phyloP scores from a whole-genome alignment of 1,140 invertebrate genomes.

The Aphaenogaster ashmeadi region DNA sequence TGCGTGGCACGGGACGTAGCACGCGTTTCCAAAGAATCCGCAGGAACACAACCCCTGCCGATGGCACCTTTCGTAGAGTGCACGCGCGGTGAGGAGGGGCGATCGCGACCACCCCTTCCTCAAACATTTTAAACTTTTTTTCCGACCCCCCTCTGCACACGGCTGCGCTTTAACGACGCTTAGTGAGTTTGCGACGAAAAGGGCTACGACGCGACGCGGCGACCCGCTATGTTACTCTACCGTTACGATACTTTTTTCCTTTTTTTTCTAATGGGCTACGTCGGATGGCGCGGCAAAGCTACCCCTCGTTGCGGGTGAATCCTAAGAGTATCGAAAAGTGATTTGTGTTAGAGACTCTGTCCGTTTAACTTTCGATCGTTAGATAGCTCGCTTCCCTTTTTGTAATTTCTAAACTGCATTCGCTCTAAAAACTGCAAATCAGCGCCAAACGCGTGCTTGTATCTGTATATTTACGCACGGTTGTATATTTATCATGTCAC shows the following conservation, averaged over 20 bases:
- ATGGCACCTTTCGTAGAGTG: slow-evolving; percentile 76
- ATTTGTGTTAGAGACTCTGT: slow-evolving; percentile 35
- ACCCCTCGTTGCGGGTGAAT: slow-evolving; percentile 43
- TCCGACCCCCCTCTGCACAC: slow-evolving; percentile 51
- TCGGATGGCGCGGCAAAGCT: not conserved
- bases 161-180: slow-evolving; percentile 76
- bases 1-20: slow-evolving; percentile 74
- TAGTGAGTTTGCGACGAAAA: slow-evolving; percentile 67
- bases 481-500: not conserved
- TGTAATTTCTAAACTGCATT: not conserved
- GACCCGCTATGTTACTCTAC: slow-evolving; percentile 46
- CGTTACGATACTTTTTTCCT: slow-evolving; percentile 65
- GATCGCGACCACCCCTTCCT: slow-evolving; percentile 75
- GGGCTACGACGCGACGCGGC: slow-evolving; percentile 66
- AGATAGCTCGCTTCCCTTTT: not conserved
- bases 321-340: slow-evolving; percentile 9
- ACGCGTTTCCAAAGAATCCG: slow-evolving; percentile 76
- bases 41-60: slow-evolving; percentile 74
- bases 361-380: slow-evolving; percentile 25
- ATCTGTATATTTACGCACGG: not conserved
- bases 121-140: slow-evolving; percentile 86
- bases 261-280: slow-evolving; percentile 26
- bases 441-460: not conserved
- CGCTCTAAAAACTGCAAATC: not conserved
- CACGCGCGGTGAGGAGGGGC: not conserved